These are phyloP conservation scores for Sebastes hubbsi DNA, from an alignment of 2,797 vertebrate genomes.

Conservation along the genomic window DNA sequence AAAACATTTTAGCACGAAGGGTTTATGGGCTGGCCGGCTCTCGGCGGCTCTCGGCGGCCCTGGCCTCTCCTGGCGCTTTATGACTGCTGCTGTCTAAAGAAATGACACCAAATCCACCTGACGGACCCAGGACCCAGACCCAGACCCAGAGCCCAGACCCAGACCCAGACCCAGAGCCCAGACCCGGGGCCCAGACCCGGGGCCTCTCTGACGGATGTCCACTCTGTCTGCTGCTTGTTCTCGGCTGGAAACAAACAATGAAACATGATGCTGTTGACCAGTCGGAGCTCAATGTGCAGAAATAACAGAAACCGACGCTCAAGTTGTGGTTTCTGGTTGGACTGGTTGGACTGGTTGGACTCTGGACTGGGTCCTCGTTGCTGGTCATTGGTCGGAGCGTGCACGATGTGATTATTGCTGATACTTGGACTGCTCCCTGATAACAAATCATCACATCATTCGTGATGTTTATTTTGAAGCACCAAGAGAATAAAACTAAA, in stretches of 20 bases:
- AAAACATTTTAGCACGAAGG: constrained; percentile 47
- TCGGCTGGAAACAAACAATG: constrained; percentile 4
- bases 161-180: too few relatives aligned
- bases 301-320: not conserved
- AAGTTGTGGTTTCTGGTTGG: not conserved
- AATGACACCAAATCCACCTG: constrained; percentile 46
- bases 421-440: not conserved
- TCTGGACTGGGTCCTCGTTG: too few relatives aligned
- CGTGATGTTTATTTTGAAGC: not conserved
- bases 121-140: constrained; percentile 15
- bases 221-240: constrained; percentile 26
- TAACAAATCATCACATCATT: not conserved
- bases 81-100: constrained; percentile 54
- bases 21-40: constrained; percentile 54
- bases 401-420: not conserved
- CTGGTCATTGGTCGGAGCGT: too few relatives aligned
- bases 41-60: constrained; percentile 32
- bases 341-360: not conserved
- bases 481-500: not conserved
- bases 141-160: not conserved
- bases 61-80: constrained; percentile 55
- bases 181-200: too few relatives aligned
- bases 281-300: not conserved
- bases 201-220: constrained; percentile 28
- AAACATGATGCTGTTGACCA: constrained; percentile 13